Base-by-base conservation (phyloP, 2,888 invertebrate genomes). In the Caenorhabditis virilis region DNA sequence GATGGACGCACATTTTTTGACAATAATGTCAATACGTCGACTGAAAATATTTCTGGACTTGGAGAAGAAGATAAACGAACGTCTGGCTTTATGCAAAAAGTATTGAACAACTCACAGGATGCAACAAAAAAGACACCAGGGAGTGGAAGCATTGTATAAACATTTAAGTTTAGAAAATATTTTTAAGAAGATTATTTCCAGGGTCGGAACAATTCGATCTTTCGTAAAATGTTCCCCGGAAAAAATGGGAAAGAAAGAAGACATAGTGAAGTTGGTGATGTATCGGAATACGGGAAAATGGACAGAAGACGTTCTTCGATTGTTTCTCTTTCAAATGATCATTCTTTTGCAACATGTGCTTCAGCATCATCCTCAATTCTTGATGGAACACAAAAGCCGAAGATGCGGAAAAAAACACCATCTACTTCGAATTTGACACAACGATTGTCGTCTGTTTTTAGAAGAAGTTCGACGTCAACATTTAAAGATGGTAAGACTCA, bases 371-470 rank as follows among this genome's bases (percentile, higher is more conserved):
- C 13, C 2, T 27, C 30, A 16, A 30, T 15, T 16, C 26, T 11
- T 6, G 18, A 20, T 30, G 27, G 16, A 27, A 16, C 20, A 26
- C 23, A 49, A 4, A 56, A 63, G n/a, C 45, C 53, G n/a, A 63
- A 54, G 23, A 25, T 63, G 46, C 43, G 63, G 4, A 63, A 63
- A 48, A 63, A 63, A 39, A 30, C 50, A 2, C 49, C 53, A 22
- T 63, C 63, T 6, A 36, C 63, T 7, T 63, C 63, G 15, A 58
- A 57, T 47, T 41, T 63, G 13, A 49, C 62, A 13, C 56, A 52
- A 26, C 23, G 62, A 30, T 18, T 61, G 0, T 62, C 62, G 0
- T 56, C 62, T 6, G 62, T 62, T 7, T 62, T 62, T 48, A 23
- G 62, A 22, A 52, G 48, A 52, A 27, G 53, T 2, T 57, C 61